phyloP scores from a whole-genome alignment of 1,140 invertebrate species.

The Bradynema listronoti region DNA sequence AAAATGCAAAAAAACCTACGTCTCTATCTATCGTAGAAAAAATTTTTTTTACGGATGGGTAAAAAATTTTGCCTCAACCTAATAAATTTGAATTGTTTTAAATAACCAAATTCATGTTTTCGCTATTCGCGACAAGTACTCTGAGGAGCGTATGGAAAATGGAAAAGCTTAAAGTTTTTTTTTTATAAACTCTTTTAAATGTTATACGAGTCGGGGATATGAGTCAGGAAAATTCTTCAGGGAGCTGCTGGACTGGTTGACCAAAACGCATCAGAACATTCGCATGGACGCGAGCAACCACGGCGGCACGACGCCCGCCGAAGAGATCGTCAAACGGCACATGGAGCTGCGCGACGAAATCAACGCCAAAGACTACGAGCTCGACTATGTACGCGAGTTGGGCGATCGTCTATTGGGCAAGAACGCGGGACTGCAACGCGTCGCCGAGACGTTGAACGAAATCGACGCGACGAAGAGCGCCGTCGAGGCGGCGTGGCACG shows the following conservation, averaged over 20 bases:
- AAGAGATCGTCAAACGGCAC: constrained; percentile 80
- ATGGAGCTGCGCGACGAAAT: constrained; percentile 84
- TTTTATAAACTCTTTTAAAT: too few relatives aligned
- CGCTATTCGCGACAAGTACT: too few relatives aligned
- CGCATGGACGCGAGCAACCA: constrained; percentile 57
- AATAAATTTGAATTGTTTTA: too few relatives aligned
- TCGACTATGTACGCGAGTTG: constrained; percentile 63
- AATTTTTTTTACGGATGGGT: too few relatives aligned
- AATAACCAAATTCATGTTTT: too few relatives aligned
- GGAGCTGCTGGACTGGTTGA: constrained; percentile 75
- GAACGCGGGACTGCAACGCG: constrained; percentile 57
- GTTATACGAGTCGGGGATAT: too few relatives aligned
- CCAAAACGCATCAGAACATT: constrained; percentile 57
- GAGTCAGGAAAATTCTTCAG: too few relatives aligned
- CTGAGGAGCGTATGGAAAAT: too few relatives aligned
- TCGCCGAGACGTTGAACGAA: constrained; percentile 54
- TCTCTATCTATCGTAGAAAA: too few relatives aligned
- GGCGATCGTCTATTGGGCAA: constrained; percentile 61
- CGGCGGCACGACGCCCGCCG: constrained; percentile 66
- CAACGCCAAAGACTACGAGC: constrained; percentile 77
- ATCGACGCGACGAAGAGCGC: constrained; percentile 27
- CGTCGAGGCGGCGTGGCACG: constrained; percentile 67
- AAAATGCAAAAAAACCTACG: too few relatives aligned
- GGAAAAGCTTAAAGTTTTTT: too few relatives aligned
- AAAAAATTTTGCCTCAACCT: too few relatives aligned